Conservation (phyloP, 2,797 vertebrate species). For the Periparus ater region DNA sequence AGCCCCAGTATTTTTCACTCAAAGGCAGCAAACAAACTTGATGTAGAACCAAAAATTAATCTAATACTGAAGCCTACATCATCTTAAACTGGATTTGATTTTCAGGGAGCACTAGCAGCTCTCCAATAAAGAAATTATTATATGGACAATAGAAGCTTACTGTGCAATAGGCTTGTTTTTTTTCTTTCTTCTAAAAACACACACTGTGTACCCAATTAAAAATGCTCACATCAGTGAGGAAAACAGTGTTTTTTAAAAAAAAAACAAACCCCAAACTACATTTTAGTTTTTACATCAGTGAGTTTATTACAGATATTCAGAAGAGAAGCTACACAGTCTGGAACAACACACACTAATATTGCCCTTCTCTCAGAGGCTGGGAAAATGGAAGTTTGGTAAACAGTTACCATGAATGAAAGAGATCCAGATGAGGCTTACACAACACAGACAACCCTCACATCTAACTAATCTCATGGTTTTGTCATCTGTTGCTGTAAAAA, state of each 20-base stretch:
- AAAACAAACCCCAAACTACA: not conserved
- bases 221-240: not conserved
- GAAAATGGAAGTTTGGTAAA: not conserved
- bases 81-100: not conserved
- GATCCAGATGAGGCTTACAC: not conserved
- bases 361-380: not conserved
- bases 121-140: not conserved
- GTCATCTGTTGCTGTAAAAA: not conserved
- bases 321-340: constrained; percentile 9
- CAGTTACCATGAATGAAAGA: not conserved
- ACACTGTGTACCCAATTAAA: not conserved
- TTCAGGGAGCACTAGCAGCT: not conserved
- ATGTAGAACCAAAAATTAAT: not conserved
- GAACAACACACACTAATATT: not conserved
- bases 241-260: not conserved
- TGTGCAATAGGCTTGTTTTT: not conserved
- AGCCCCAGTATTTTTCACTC: not conserved
- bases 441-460: not conserved
- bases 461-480: not conserved
- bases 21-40: not conserved
- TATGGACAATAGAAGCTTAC: not conserved
- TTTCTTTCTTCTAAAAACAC: not conserved
- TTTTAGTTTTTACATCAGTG: not conserved
- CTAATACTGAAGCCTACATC: not conserved
- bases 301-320: not conserved